Conservation (phyloP, 2,797 vertebrate species). For the Ctenopoma multispine region DNA sequence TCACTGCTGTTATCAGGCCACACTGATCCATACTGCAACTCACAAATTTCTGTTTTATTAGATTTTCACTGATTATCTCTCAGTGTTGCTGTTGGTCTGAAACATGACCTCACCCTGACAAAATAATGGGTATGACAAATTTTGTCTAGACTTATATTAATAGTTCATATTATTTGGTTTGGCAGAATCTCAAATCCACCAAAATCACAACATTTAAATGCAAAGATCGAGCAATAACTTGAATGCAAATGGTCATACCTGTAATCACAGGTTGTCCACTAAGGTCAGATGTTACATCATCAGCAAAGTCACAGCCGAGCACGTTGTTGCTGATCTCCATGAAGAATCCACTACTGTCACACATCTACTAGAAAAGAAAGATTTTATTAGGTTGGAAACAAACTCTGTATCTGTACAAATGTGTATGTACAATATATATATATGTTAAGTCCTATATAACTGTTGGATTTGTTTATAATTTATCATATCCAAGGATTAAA, state of each 20-base stretch:
- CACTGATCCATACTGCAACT: neutral
- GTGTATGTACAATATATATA: neutral
- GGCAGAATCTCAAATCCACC: neutral
- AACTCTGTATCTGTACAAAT: too few species aligned
- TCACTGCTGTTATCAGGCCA: neutral
- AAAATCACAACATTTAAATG: neutral
- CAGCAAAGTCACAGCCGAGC: slow-evolving; percentile 5
- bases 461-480: neutral
- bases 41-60: neutral
- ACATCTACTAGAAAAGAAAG: slow-evolving; percentile 70
- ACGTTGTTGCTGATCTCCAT: slow-evolving; percentile 42
- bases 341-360: slow-evolving; percentile 75
- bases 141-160: too few species aligned
- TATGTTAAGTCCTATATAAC: neutral
- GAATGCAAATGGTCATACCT: slow-evolving; percentile 39
- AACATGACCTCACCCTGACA: neutral
- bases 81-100: neutral
- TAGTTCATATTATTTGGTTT: neutral
- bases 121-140: neutral
- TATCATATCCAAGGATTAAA: neutral
- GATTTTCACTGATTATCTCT: too few species aligned
- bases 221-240: neutral
- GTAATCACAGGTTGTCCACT: neutral
- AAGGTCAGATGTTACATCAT: slow-evolving; percentile 30
- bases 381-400: neutral